Conservation (phyloP, 2,888 invertebrate genomes). For the Eulithis prunata region DNA sequence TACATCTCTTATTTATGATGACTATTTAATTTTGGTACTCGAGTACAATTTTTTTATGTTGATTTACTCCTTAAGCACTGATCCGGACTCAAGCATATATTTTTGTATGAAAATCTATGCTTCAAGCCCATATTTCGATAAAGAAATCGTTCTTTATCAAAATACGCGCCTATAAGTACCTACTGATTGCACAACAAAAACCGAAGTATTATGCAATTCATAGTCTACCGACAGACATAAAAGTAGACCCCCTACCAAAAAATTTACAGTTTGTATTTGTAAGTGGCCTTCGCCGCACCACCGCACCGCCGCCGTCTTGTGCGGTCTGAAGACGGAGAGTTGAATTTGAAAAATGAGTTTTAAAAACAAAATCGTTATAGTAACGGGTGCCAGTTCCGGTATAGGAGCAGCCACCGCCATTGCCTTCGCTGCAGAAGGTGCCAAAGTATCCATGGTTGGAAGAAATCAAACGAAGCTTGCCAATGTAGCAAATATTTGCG, state of each 20-base stretch:
- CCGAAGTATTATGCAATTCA: too few species aligned
- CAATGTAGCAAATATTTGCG: slow-evolving; percentile 67
- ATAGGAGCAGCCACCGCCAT: slow-evolving; percentile 86
- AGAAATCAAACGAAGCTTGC: slow-evolving; percentile 86
- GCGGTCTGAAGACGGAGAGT: background rate
- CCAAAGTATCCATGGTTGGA: slow-evolving; percentile 83
- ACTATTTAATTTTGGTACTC: too few species aligned
- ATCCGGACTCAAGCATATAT: too few species aligned
- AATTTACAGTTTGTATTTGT: slow-evolving; percentile 6
- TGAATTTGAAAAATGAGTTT: slow-evolving; percentile 21
- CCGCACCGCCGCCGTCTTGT: background rate
- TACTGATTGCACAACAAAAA: too few species aligned
- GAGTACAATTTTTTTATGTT: too few species aligned
- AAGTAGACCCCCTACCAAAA: background rate
- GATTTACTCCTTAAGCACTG: too few species aligned
- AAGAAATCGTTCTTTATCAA: too few species aligned
- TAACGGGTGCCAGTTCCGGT: slow-evolving; percentile 87
- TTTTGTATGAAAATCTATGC: too few species aligned
- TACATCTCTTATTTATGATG: too few species aligned
- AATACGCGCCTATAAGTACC: too few species aligned
- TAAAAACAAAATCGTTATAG: slow-evolving; percentile 68
- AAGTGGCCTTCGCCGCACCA: background rate
- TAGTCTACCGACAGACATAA: background rate
- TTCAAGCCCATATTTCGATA: too few species aligned
- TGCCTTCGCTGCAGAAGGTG: slow-evolving; percentile 84